A percentile compares a stretch with the other conserved stretches of the same genome.
Conservation (phyloP, 2,888 invertebrate species). For the Mythimna impura region DNA sequence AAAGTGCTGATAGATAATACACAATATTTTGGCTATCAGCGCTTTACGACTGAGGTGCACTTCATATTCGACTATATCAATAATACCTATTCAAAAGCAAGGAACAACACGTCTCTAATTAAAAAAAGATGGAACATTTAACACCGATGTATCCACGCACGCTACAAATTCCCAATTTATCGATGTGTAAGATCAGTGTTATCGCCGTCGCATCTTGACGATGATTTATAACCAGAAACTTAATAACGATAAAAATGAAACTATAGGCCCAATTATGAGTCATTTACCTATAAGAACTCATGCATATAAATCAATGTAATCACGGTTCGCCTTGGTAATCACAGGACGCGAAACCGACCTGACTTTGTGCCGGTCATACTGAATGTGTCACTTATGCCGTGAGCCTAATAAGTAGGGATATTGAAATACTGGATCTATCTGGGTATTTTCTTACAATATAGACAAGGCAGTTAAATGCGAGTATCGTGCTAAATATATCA, state of each 20-base stretch:
- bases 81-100: conserved; percentile 4
- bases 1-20: too few species aligned
- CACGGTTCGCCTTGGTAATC: conserved; percentile 77
- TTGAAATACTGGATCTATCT: conserved; percentile 34
- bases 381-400: conserved; percentile 47
- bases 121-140: conserved; percentile 46
- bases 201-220: conserved; percentile 72
- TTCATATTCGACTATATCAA: not conserved
- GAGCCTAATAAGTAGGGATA: conserved; percentile 28
- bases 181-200: conserved; percentile 67
- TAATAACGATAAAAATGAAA: conserved; percentile 81
- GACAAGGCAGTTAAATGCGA: not conserved
- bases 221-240: conserved; percentile 79
- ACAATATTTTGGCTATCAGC: too few species aligned
- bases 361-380: conserved; percentile 32
- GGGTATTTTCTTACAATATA: not conserved
- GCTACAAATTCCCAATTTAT: conserved; percentile 63
- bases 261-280: conserved; percentile 81
- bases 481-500: not conserved
- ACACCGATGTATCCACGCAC: conserved; percentile 52
- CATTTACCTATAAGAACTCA: conserved; percentile 81
- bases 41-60: too few species aligned
- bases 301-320: conserved; percentile 87
- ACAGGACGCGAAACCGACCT: conserved; percentile 69
- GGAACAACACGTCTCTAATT: conserved; percentile 26